Conservation (phyloP, 2,797 vertebrate species). For the Oceanodroma leucorhoa region DNA sequence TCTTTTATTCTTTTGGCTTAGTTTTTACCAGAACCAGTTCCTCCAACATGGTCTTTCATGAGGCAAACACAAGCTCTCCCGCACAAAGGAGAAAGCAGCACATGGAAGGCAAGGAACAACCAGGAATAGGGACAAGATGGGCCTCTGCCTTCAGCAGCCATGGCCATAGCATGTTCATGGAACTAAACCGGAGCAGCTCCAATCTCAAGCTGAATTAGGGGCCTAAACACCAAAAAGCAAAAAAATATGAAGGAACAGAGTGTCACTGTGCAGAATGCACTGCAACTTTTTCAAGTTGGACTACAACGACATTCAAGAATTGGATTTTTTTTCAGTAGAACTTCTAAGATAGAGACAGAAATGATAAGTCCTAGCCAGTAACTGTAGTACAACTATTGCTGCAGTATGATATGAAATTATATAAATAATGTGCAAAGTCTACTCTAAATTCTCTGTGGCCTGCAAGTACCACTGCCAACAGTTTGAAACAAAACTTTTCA, state of each 20-base stretch:
- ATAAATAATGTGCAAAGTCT: background rate
- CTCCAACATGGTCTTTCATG: background rate
- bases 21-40: background rate
- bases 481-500: background rate
- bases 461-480: background rate
- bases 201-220: background rate
- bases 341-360: background rate
- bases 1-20: fast-evolving
- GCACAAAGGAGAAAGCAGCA: background rate
- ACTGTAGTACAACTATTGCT: background rate
- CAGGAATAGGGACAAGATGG: background rate
- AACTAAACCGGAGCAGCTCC: background rate
- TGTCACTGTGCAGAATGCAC: background rate
- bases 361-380: background rate
- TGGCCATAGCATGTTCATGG: fast-evolving
- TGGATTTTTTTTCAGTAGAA: background rate
- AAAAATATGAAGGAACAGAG: background rate
- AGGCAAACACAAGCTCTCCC: background rate
- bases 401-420: background rate
- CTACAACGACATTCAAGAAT: background rate
- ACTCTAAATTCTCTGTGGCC: background rate
- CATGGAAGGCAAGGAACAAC: background rate
- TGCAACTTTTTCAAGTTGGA: background rate
- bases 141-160: background rate
- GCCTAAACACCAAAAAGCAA: fast-evolving